Base-by-base conservation (phyloP, 1,140 invertebrate species). In the Aplysia californica region DNA sequence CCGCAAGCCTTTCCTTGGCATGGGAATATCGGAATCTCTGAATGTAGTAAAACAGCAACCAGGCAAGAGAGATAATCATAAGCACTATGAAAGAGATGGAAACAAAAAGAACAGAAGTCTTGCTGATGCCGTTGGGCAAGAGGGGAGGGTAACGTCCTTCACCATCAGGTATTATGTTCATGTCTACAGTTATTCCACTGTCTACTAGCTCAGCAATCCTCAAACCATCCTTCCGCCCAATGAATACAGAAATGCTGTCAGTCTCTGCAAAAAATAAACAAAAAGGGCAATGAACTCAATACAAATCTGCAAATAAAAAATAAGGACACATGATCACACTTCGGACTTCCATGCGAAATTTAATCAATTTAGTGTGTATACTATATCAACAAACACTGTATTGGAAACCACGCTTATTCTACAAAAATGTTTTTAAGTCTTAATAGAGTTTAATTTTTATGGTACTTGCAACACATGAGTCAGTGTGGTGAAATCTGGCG, bases 41-140 rank as follows among this genome's bases (percentile, higher is more conserved):
- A 50, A 97, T 94, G 88, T 97, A 97, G 91, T 98, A 98, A 90
- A 97, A 97, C 26, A 97, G 93, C 1, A 98, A 92, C 96, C 96
- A 98, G 1, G 96, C 95, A 76, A 97, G 90, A 0, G 95, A 97
- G 55, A 97, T 97, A 75, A 97, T 94, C 95, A 97, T 97, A 67
- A 97, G 91, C 58, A 98, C 94, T 79, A 97, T 97, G 90, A 98
- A 98, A 0, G 96, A 97, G 77, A 97, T 95, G 29, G 96, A 96
- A 3, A 98, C 96, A 89, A 98, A 97, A 65, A 97, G 90, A 73
- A 97, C 95, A 0, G 95, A 96, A 0, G 88, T 89, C 61, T 87
- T 88, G 83, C 84, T 90, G 66, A 89, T 83, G 68, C 80, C 84
- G 61, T 82, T 84, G 67, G 78, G 31, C 55, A 20, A 21, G 18